These are phyloP conservation scores for Taxidea taxus DNA, from an alignment of 2,113 vertebrate genomes.

Conservation along the genomic window DNA sequence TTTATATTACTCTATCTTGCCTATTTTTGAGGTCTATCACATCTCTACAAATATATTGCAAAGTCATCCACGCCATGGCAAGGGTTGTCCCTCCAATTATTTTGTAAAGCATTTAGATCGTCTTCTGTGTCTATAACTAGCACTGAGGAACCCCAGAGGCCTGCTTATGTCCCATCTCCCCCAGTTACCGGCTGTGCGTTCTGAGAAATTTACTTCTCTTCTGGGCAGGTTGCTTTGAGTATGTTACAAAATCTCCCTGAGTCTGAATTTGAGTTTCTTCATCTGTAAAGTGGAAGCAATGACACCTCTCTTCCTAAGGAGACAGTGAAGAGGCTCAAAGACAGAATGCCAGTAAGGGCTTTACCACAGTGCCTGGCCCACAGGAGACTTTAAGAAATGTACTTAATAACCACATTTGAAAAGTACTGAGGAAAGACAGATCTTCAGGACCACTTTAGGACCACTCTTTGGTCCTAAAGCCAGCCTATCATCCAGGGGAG, in stretches of 20 bases:
- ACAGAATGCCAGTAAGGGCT: background rate
- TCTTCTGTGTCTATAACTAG: background rate
- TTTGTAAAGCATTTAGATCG: background rate
- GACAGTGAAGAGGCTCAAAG: background rate
- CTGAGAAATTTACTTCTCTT: background rate
- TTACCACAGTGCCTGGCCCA: background rate
- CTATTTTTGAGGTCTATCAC: background rate
- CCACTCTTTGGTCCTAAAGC: background rate
- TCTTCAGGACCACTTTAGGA: background rate
- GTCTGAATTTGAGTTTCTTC: background rate
- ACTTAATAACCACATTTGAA: background rate
- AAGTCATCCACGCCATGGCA: background rate
- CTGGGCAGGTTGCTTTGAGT: background rate
- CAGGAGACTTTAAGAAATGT: background rate
- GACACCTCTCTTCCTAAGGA: background rate
- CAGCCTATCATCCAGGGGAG: fast-evolving
- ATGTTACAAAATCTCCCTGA: fast-evolving
- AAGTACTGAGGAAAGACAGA: background rate
- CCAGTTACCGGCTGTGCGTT: background rate
- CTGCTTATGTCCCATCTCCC: background rate
- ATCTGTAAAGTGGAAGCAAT: background rate
- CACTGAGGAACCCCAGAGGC: too few relatives aligned
- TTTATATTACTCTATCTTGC: background rate
- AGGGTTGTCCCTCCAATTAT: fast-evolving
- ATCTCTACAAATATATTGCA: background rate